A percentile compares a stretch with the other conserved stretches of the same genome.
Conservation (phyloP, 2,888 invertebrate species). For the Callosobruchus maculatus region DNA sequence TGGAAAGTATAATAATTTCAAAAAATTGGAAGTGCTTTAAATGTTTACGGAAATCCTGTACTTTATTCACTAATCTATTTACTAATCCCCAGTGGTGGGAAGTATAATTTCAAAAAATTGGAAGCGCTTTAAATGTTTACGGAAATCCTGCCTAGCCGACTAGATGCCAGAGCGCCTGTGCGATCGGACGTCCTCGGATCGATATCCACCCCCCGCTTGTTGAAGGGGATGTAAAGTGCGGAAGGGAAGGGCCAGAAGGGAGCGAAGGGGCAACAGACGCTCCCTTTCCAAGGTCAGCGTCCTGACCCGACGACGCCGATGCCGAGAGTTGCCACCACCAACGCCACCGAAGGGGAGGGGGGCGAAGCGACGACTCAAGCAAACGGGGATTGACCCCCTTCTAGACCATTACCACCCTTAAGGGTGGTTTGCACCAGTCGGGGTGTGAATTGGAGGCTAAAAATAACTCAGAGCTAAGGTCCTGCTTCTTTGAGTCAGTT, state of each 20-base stretch:
- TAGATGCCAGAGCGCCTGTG: not conserved
- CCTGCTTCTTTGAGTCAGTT: too few species aligned
- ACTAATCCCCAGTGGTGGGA: too few species aligned
- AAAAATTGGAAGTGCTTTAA: not conserved
- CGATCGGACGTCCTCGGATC: not conserved
- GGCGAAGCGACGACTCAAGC: not conserved
- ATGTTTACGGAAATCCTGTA: not conserved
- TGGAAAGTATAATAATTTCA: too few species aligned
- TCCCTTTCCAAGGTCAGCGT: constrained; percentile 40
- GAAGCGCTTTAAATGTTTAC: not conserved
- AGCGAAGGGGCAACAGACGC: constrained; percentile 17
- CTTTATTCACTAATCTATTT: too few species aligned
- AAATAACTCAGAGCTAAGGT: too few species aligned
- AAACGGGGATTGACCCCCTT: constrained; percentile 44
- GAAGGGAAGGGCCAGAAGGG: not conserved
- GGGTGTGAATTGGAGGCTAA: too few species aligned
- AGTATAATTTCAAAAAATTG: not conserved
- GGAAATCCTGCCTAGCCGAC: not conserved
- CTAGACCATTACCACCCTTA: constrained; percentile 13
- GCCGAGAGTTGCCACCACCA: not conserved
- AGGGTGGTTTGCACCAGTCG: not conserved
- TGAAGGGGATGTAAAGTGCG: not conserved
- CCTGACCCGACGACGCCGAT: constrained; percentile 36
- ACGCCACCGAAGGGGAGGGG: not conserved
- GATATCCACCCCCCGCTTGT: not conserved